phyloP scores from a whole-genome alignment of 2,113 vertebrate species.

The Hymenochirus boettgeri region DNA sequence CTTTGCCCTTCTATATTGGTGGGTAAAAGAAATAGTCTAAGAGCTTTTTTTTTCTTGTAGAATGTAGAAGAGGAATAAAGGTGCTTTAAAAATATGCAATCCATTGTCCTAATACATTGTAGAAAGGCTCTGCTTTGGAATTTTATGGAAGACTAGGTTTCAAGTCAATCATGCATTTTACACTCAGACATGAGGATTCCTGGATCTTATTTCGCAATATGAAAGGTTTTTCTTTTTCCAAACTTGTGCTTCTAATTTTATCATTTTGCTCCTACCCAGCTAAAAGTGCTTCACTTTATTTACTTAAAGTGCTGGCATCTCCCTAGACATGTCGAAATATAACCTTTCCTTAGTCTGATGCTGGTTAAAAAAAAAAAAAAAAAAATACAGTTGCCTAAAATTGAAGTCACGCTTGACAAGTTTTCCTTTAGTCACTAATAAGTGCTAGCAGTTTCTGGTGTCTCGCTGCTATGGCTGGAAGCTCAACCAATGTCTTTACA shows the following conservation, averaged over 20 bases:
- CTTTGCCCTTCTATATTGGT: not conserved
- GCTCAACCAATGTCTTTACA: slow-evolving; percentile 59
- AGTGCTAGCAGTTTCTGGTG: slow-evolving; percentile 52
- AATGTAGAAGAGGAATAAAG: slow-evolving; percentile 18
- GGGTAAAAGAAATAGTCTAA: slow-evolving; percentile 18
- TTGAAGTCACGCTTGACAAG: slow-evolving; percentile 61
- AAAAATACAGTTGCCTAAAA: slow-evolving; percentile 60
- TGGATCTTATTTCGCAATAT: slow-evolving; percentile 25
- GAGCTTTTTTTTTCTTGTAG: slow-evolving; percentile 31
- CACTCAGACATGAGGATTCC: slow-evolving; percentile 19
- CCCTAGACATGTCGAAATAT: slow-evolving; percentile 50
- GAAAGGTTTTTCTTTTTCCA: not conserved
- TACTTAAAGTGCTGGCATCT: slow-evolving; percentile 61
- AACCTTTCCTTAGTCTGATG: slow-evolving; percentile 62
- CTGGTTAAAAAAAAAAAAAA: slow-evolving; percentile 56
- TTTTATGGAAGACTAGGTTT: slow-evolving; percentile 14
- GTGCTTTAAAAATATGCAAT: slow-evolving; percentile 4
- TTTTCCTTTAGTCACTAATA: slow-evolving; percentile 65
- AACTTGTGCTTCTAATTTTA: slow-evolving; percentile 34
- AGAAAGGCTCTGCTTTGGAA: not conserved
- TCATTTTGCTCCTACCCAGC: slow-evolving; percentile 45
- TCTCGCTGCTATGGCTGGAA: slow-evolving; percentile 58
- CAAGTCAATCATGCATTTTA: slow-evolving; percentile 13
- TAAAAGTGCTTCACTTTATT: slow-evolving; percentile 65
- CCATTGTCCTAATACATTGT: not conserved